These are phyloP conservation scores for Homalodisca vitripennis DNA, from an alignment of 1,140 invertebrate genomes.

Conservation along the genomic window DNA sequence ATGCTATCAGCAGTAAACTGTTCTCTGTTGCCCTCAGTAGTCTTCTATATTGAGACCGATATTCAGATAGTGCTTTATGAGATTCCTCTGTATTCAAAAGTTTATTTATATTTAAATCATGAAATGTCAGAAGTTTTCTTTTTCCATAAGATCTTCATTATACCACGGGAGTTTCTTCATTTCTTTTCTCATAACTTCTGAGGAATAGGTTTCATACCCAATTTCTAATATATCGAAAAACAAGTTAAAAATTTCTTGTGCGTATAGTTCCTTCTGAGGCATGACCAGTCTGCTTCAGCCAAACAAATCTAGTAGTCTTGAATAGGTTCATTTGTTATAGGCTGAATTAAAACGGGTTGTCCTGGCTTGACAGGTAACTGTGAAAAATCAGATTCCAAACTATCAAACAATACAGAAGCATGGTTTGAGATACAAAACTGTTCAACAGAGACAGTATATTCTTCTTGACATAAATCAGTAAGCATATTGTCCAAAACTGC, in stretches of 20 bases:
- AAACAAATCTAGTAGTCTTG: neutral
- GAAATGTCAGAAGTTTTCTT: neutral
- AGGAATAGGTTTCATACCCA: neutral
- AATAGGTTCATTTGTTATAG: neutral
- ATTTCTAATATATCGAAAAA: neutral
- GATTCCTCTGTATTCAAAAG: neutral
- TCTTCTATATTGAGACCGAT: neutral
- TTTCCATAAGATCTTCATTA: neutral
- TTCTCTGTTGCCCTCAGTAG: neutral
- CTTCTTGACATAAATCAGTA: neutral
- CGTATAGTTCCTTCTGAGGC: neutral
- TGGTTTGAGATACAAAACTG: neutral
- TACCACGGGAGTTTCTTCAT: neutral
- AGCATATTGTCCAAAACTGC: slow-evolving; percentile 7
- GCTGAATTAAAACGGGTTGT: neutral
- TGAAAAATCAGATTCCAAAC: neutral
- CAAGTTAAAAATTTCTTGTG: neutral
- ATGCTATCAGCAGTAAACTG: neutral
- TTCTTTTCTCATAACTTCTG: neutral
- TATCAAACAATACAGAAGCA: neutral
- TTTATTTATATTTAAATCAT: neutral
- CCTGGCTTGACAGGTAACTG: neutral
- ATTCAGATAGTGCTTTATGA: neutral
- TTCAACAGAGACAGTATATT: neutral
- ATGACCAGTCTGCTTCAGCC: neutral